Evolutionary conservation across 92 coral and sea anemone species (phyloP), one percentile per base, ranked within the genome.

Genomic region (Palythoa grandis): DNA sequence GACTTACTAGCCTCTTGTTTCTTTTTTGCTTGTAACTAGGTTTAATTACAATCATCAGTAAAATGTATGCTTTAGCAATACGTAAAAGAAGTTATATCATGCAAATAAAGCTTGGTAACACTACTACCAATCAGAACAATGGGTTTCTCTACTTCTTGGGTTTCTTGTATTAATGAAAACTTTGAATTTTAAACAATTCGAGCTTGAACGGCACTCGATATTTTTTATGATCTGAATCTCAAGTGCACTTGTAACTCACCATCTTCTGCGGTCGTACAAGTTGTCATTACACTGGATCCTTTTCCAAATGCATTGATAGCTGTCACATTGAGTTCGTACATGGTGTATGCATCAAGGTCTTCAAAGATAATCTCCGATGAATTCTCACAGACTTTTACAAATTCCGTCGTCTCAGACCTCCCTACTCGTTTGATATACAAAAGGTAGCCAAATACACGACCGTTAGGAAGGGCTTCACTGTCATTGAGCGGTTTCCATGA

Each of bases 221-320:
- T 10, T 12, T 13, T 1, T 19, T 47, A 17, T 73, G 6, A 7
- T 50, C 6, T n/a, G 22, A 47, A 3, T 47, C 47, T 20, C 35
- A 40, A 29, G 7, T 43, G 50, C 50, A 43, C 50, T 43, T 43
- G 1, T 39, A 4, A n/a, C 78, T 23, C n/a, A 74, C 78, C 78
- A 10, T n/a, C 15, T 47, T 73, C 78, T 73, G 78, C 35, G 23
- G 78, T 74, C 20, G 61, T 74, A 50, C 78, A 74, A 9, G 2
- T 74, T 10, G 78, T 74, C 35, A 17, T 29, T 39, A 3, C 61
- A 11, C 16, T 74, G 61, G 23, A 2, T 0, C 61, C 52, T 24
- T 29, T 60, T 29, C 82, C 82, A 76, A 52, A 76, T 24, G 40
- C 48, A 54, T 76, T 76, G n/a, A 76, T 24, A 23, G 82, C 68